A percentile compares a stretch with the other conserved stretches of the same genome.
phyloP scores from a whole-genome alignment of 2,113 vertebrate genomes.

The Paradoxurus hermaphroditus region DNA sequence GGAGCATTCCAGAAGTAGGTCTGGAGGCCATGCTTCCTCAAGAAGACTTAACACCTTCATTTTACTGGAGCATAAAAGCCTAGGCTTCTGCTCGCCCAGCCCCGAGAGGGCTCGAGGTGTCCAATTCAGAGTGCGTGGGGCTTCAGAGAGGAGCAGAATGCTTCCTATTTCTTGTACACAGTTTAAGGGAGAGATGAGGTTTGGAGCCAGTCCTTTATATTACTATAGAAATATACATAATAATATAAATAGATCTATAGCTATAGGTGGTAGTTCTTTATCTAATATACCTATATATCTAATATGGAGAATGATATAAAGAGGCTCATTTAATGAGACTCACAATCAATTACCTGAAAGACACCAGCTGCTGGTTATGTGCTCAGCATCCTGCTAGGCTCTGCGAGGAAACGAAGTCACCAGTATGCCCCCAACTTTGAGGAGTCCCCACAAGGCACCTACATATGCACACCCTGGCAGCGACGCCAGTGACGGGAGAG shows the following conservation, averaged over 20 bases:
- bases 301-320: background rate
- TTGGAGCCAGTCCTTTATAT: background rate
- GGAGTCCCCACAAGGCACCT: background rate
- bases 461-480: background rate
- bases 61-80: background rate
- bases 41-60: accelerated
- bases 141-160: background rate
- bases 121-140: background rate
- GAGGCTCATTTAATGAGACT: background rate
- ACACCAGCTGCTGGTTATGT: background rate
- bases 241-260: background rate
- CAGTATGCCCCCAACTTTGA: background rate
- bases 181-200: background rate
- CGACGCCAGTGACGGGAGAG: accelerated
- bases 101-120: accelerated
- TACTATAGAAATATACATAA: background rate
- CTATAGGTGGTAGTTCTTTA: background rate
- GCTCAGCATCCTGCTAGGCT: background rate
- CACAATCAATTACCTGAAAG: background rate
- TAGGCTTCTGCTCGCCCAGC: background rate
- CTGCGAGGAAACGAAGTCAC: background rate
- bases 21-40: too few species aligned
- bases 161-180: background rate
- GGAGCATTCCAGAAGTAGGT: background rate
- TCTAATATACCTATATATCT: background rate